A percentile compares a stretch with the other conserved stretches of the same genome.
These are phyloP conservation scores for Girardinichthys multiradiatus DNA, from an alignment of 2,113 vertebrate genomes.

Conservation along the genomic window DNA sequence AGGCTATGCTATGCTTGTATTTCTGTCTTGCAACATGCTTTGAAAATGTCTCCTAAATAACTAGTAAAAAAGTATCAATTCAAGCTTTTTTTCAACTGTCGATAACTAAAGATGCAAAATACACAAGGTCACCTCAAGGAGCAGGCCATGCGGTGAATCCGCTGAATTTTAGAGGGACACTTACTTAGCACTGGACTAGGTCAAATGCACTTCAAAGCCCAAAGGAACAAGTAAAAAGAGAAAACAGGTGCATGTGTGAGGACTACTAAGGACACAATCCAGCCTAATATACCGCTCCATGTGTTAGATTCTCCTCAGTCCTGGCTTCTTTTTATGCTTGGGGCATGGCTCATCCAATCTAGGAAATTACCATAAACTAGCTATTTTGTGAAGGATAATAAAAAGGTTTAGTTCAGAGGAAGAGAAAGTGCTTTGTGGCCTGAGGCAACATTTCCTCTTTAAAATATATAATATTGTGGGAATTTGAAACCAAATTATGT, in stretches of 20 bases:
- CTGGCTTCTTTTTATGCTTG: constrained; percentile 26
- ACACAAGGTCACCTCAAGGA: constrained; percentile 30
- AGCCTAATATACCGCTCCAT: constrained; percentile 6
- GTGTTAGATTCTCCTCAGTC: constrained; percentile 20
- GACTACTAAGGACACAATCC: constrained; percentile 32
- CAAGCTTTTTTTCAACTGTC: background rate
- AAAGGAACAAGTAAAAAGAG: constrained; percentile 20
- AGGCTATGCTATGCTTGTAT: too few relatives aligned
- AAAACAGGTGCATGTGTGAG: constrained; percentile 21
- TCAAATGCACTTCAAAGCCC: constrained; percentile 21
- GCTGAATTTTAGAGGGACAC: constrained; percentile 6
- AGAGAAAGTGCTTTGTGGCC: constrained; percentile 47
- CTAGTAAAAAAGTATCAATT: too few relatives aligned
- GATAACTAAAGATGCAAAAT: constrained; percentile 15
- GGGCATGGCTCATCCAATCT: constrained; percentile 40
- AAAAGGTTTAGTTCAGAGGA: constrained; percentile 54
- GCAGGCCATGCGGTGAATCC: constrained; percentile 12
- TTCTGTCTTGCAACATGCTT: too few relatives aligned
- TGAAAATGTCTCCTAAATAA: too few relatives aligned
- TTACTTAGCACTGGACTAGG: constrained; percentile 11
- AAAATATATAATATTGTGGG: constrained; percentile 25
- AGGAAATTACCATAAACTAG: constrained; percentile 52
- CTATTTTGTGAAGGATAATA: constrained; percentile 49
- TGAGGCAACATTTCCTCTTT: constrained; percentile 39
- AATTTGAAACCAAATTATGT: constrained; percentile 56